These are phyloP conservation scores for Percopsis transmontana DNA, from an alignment of 2,113 vertebrate species.

Conservation along the genomic window DNA sequence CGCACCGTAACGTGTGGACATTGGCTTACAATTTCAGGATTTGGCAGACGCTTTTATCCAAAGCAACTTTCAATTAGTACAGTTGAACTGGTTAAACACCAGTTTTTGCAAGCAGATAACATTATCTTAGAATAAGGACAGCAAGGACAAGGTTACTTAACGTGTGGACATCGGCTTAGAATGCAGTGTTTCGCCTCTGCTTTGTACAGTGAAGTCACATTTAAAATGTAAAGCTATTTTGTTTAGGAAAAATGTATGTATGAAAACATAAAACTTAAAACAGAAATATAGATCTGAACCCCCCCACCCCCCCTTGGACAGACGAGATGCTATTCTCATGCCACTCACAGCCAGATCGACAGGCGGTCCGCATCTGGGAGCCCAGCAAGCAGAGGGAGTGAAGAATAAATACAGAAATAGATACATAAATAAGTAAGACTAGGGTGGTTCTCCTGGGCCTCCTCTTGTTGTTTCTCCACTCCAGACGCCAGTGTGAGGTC, in stretches of 20 bases:
- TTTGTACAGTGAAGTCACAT: background rate
- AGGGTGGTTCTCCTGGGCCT: constrained; percentile 46
- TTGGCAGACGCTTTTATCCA: no score
- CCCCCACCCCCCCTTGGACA: constrained; percentile 35
- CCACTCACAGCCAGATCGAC: constrained; percentile 58
- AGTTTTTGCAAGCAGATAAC: no score
- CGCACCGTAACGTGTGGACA: constrained; percentile 5
- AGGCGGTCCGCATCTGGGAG: constrained; percentile 44
- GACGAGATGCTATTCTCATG: constrained; percentile 55
- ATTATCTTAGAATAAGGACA: no score
- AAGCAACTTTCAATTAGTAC: no score
- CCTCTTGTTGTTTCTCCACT: constrained; percentile 50
- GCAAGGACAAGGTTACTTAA: no score
- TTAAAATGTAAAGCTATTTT: background rate
- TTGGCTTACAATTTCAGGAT: no score
- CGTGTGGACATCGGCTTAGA: constrained; percentile 8
- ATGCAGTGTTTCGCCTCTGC: constrained; percentile 2
- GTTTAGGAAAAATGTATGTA: constrained; percentile 12
- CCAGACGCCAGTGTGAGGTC: constrained; percentile 56
- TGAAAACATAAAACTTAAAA: constrained; percentile 25
- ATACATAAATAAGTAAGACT: constrained; percentile 73
- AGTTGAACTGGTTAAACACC: no score
- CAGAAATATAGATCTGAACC: constrained; percentile 22
- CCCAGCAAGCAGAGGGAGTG: constrained; percentile 48
- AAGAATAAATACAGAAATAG: constrained; percentile 75